Evolutionary conservation across 1,140 invertebrate species (phyloP).

Genomic region (Leucophenga varia): DNA sequence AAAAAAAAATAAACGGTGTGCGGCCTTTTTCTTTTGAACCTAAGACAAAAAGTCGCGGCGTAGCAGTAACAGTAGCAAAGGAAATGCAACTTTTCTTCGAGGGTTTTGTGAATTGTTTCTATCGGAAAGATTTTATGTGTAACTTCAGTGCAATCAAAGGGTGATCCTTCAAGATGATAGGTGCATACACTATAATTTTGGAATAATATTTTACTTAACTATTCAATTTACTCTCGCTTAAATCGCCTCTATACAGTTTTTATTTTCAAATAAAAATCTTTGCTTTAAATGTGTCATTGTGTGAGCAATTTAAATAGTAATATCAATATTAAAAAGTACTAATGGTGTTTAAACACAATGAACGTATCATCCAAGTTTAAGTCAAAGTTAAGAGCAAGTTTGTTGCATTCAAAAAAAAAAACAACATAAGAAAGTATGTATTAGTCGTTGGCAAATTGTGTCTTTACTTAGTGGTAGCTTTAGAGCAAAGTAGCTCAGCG

Average conservation of each 20-base stretch:
- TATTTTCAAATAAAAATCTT: conserved; percentile 4
- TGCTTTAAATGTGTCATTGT: conserved; percentile 13
- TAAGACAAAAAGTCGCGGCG: neutral
- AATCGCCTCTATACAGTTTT: conserved; percentile 19
- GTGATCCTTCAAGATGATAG: too few relatives aligned
- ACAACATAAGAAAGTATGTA: too few relatives aligned
- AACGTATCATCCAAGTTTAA: neutral
- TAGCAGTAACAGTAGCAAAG: conserved; percentile 25
- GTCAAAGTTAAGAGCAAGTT: neutral
- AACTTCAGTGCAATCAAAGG: too few relatives aligned
- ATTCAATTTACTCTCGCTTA: conserved; percentile 28
- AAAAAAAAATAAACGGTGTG: too few relatives aligned
- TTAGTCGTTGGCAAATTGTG: conserved; percentile 36
- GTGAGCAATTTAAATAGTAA: conserved; percentile 53
- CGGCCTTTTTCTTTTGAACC: too few relatives aligned
- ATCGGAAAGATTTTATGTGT: too few relatives aligned
- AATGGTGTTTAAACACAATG: conserved; percentile 48
- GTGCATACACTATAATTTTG: too few relatives aligned
- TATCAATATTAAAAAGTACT: conserved; percentile 56
- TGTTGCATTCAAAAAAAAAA: conserved; percentile 35
- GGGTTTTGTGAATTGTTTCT: conserved; percentile 46
- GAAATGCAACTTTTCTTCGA: conserved; percentile 51
- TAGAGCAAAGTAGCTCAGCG: too few relatives aligned
- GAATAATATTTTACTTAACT: conserved; percentile 36
- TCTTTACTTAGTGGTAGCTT: too few relatives aligned